A percentile compares a stretch with the other conserved stretches of the same genome.
These are phyloP conservation scores for Drusus annulatus DNA, from an alignment of 1,140 invertebrate genomes.

Conservation along the genomic window DNA sequence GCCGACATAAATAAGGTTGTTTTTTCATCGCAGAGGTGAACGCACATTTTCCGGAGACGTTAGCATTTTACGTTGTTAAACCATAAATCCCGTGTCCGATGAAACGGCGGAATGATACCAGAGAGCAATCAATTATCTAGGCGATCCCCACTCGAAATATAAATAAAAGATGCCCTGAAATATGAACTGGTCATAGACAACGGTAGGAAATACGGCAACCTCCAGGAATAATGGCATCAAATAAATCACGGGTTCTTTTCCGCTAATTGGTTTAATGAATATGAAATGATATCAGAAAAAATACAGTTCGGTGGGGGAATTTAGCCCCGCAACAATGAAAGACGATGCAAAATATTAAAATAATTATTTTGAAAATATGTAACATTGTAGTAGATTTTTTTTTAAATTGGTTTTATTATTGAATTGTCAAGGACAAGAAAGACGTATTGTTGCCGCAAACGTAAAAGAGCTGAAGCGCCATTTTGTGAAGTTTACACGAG, in stretches of 20 bases:
- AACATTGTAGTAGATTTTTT: too few relatives aligned
- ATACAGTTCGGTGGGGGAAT: neutral
- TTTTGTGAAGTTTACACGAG: too few relatives aligned
- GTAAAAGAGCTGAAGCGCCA: too few relatives aligned
- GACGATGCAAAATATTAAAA: too few relatives aligned
- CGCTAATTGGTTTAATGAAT: constrained; percentile 55
- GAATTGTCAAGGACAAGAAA: too few relatives aligned
- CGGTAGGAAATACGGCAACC: constrained; percentile 26
- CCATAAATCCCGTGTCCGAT: constrained; percentile 52
- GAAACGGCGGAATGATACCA: constrained; percentile 48
- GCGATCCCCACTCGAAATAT: constrained; percentile 46
- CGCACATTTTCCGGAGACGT: constrained; percentile 14
- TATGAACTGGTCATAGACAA: constrained; percentile 49
- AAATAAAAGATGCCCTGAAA: constrained; percentile 56
- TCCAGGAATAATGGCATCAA: constrained; percentile 50
- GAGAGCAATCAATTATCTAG: constrained; percentile 54
- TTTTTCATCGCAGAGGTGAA: constrained; percentile 21
- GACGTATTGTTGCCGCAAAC: too few relatives aligned
- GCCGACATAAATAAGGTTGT: too few relatives aligned
- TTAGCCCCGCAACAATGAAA: neutral
- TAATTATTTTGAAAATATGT: too few relatives aligned
- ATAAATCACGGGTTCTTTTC: constrained; percentile 53
- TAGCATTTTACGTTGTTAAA: constrained; percentile 47
- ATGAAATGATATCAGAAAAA: constrained; percentile 33
- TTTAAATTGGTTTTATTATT: too few relatives aligned